phyloP scores from a whole-genome alignment of 2,113 vertebrate species.

The Colistium nudipinnis region DNA sequence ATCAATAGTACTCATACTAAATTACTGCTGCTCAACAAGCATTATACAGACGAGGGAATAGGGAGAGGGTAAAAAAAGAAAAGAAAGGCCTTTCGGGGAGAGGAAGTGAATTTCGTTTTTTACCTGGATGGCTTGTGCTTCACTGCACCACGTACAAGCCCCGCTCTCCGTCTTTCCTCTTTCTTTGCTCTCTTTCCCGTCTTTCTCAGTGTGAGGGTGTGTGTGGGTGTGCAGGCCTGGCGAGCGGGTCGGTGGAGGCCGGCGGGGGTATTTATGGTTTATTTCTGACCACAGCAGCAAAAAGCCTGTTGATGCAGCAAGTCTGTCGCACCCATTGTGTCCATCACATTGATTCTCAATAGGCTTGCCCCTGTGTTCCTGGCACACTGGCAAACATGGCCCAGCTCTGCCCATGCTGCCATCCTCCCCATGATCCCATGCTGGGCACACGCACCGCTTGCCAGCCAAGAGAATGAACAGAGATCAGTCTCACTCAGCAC shows the following conservation, averaged over 20 bases:
- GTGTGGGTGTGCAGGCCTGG: slow-evolving; percentile 71
- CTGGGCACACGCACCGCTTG: slow-evolving; percentile 64
- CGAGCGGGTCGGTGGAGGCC: slow-evolving; percentile 59
- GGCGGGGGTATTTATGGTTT: slow-evolving; percentile 86
- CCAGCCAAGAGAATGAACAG: slow-evolving; percentile 76
- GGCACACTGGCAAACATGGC: slow-evolving; percentile 73
- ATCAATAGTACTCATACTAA: neutral
- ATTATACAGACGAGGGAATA: slow-evolving; percentile 15
- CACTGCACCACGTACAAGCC: slow-evolving; percentile 64
- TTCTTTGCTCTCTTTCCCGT: slow-evolving; percentile 56
- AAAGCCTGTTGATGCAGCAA: slow-evolving; percentile 89
- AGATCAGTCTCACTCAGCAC: slow-evolving; percentile 76
- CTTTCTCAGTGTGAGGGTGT: slow-evolving; percentile 63
- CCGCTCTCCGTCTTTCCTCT: slow-evolving; percentile 54
- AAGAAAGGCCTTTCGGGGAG: neutral
- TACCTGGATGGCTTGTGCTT: slow-evolving; percentile 75
- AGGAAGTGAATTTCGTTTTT: slow-evolving; percentile 31
- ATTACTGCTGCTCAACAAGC: neutral
- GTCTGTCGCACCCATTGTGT: slow-evolving; percentile 84
- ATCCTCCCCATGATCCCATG: slow-evolving; percentile 62
- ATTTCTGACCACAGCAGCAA: slow-evolving; percentile 87
- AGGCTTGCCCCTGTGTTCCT: slow-evolving; percentile 71
- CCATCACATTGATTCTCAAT: slow-evolving; percentile 84
- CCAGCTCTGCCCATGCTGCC: slow-evolving; percentile 63
- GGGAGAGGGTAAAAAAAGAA: neutral